A percentile compares a stretch with the other conserved stretches of the same genome.
phyloP scores from a whole-genome alignment of 2,888 invertebrate genomes.

The Andrena trimmerana region DNA sequence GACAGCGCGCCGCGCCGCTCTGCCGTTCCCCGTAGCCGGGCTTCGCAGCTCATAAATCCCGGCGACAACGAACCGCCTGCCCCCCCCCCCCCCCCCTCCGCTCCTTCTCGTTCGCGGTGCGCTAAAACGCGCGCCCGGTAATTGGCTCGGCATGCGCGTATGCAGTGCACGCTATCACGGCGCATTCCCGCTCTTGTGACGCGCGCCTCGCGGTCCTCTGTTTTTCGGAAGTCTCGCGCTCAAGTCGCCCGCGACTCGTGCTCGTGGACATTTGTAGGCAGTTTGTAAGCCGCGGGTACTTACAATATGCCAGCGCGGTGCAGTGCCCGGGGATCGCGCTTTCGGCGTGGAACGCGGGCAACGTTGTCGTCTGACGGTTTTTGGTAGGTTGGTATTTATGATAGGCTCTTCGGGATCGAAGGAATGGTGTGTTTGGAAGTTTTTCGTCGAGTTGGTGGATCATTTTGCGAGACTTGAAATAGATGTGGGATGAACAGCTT shows the following conservation, averaged over 20 bases:
- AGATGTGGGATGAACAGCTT: too few relatives aligned
- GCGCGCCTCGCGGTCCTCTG: neutral
- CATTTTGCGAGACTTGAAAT: too few relatives aligned
- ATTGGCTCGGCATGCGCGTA: slow-evolving; percentile 35
- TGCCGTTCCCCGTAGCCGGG: slow-evolving; percentile 37
- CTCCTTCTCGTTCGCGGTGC: neutral
- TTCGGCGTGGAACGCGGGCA: too few relatives aligned
- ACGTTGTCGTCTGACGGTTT: too few relatives aligned
- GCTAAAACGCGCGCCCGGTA: slow-evolving; percentile 28
- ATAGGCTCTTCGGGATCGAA: too few relatives aligned
- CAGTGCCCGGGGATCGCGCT: too few relatives aligned
- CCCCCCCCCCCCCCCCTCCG: neutral
- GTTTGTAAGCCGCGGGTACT: too few relatives aligned
- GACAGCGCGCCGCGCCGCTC: neutral
- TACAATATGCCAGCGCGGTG: too few relatives aligned
- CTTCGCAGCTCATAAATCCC: slow-evolving; percentile 64
- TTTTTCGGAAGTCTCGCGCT: neutral
- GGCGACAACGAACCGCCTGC: slow-evolving; percentile 43
- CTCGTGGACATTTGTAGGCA: too few relatives aligned
- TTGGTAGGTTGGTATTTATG: too few relatives aligned
- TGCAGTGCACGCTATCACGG: neutral
- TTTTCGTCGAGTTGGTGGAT: too few relatives aligned
- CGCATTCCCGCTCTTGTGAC: neutral
- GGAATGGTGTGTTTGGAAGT: too few relatives aligned
- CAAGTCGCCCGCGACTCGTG: neutral